phyloP scores from a whole-genome alignment of 2,797 vertebrate genomes.

The Falco cherrug region DNA sequence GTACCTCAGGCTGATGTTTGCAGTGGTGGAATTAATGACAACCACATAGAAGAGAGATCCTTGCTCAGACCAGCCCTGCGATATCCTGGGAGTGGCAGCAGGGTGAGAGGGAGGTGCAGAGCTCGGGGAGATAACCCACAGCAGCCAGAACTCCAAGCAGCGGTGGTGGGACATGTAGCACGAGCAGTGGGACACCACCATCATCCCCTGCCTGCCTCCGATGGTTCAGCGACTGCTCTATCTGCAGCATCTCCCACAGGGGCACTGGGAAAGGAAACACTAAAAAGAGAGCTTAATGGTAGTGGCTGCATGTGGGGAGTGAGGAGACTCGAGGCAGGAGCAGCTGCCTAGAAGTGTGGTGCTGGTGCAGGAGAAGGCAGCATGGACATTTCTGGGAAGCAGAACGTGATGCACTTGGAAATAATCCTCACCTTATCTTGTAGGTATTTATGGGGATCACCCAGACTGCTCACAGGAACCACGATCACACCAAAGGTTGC shows the following conservation, averaged over 20 bases:
- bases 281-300: background rate
- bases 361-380: background rate
- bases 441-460: background rate
- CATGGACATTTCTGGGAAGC: background rate
- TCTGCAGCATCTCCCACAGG: background rate
- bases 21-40: background rate
- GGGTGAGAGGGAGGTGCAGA: background rate
- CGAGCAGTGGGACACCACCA: rapidly evolving
- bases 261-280: background rate
- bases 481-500: background rate
- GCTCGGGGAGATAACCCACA: background rate
- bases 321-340: background rate
- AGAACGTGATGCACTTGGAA: background rate
- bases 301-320: background rate
- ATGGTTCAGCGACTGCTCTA: rapidly evolving
- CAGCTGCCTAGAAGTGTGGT: background rate
- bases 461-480: background rate
- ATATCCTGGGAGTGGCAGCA: background rate
- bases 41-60: background rate
- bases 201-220: background rate
- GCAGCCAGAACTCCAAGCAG: background rate
- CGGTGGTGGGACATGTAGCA: rapidly evolving
- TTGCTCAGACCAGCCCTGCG: background rate
- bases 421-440: background rate
- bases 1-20: background rate